Base-by-base conservation (phyloP, 35 echinoderm and acorn worm genomes). In the Eucidaris tribuloides region DNA sequence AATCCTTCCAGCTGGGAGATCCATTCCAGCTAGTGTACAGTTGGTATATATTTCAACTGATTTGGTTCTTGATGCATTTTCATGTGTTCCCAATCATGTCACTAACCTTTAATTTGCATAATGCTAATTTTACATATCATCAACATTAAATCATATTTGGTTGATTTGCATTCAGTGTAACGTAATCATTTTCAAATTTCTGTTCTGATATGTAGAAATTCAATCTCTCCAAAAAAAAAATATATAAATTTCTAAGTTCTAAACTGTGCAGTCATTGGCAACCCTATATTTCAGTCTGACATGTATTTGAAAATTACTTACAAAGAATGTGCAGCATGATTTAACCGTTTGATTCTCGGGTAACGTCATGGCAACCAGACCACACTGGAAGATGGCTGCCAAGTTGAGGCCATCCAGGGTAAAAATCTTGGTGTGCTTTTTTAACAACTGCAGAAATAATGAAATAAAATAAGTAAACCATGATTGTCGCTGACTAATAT, bases 311-410 rank as follows among this genome's bases (percentile, higher is more conserved):
- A 9, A 20, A 45, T 7, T 40, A 87, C 94, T 92, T 91, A 97
- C 94, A 97, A 97, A 97, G 64, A 92, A 91, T 19, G 76, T 43
- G 65, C 84, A 81, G 55, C 68, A 83, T 14, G 89, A 45, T 63
- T 85, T 97, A 28, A 97, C 58, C 7, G 94, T 97, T 7, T 82
- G 89, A 30, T 91, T 76, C 74, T 97, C 94, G 18, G 94, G 94
- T 64, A 97, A 38, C 20, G 85, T 91, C 1, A 97, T 78, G 11
- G 84, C 80, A 39, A 97, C 74, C 42, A 97, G 71, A 77, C 89
- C 85, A 65, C 84, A 91, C 89, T 97, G 89, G 59, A 91, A 97
- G 31, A 92, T 82, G 48, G 94, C 85, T 9, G 80, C 60, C 24
- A 86, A 85, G 45, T 92, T 91, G 52, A 82, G 59, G 3, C 84